phyloP scores from a whole-genome alignment of 2,113 vertebrate genomes.

The Platichthys flesus region DNA sequence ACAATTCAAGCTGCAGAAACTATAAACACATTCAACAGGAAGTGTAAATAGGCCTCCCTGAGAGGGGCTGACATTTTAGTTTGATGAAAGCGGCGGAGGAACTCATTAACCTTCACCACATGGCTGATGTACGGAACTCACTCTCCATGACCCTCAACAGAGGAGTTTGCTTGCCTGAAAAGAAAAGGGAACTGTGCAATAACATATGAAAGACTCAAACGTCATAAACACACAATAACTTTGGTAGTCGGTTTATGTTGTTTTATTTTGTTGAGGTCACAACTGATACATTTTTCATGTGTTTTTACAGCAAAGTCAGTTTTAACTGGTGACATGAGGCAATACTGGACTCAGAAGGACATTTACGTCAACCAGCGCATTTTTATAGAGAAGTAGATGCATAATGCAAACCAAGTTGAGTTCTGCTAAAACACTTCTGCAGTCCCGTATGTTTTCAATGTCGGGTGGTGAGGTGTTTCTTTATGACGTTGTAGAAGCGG shows the following conservation, averaged over 20 bases:
- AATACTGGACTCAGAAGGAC: no score
- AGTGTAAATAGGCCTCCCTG: constrained; percentile 1
- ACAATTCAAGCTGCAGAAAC: background rate
- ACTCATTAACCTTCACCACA: constrained; percentile 52
- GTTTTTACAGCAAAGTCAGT: background rate
- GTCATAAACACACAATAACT: background rate
- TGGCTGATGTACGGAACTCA: background rate
- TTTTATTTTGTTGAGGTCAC: background rate
- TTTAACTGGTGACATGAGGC: no score
- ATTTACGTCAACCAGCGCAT: no score
- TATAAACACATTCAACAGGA: background rate
- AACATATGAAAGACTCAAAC: background rate
- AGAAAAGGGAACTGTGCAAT: background rate
- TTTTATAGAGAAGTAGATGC: no score
- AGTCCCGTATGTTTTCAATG: background rate
- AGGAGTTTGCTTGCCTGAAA: background rate
- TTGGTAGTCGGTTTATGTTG: background rate
- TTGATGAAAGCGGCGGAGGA: constrained; percentile 18
- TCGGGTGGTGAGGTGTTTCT: constrained; percentile 60
- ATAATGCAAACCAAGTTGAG: no score
- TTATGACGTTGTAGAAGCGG: constrained; percentile 67
- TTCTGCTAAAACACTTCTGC: no score
- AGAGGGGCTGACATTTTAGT: constrained; percentile 44
- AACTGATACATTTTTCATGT: no score
- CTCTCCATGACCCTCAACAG: background rate